Evolutionary conservation across 2,888 invertebrate genomes (phyloP).

Genomic region (Athrips mouffetella): DNA sequence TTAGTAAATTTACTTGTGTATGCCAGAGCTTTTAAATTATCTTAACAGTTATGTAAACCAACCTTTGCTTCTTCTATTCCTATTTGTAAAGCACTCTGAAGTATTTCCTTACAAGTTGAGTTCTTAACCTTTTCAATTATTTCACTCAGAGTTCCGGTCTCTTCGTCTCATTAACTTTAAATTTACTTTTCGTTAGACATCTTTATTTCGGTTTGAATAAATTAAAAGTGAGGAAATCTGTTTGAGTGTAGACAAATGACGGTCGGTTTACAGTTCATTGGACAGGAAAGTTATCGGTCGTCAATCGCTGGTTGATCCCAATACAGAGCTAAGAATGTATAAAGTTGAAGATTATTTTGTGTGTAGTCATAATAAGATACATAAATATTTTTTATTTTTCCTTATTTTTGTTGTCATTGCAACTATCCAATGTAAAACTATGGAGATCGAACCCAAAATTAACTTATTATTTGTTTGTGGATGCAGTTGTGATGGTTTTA

Average conservation of each 20-base stretch:
- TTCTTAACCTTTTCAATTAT: neutral
- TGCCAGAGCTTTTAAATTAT: neutral
- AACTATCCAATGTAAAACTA: too few relatives aligned
- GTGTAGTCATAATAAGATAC: too few relatives aligned
- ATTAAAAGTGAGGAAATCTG: slow-evolving; percentile 15
- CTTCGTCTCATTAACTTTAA: slow-evolving; percentile 13
- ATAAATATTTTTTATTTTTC: too few relatives aligned
- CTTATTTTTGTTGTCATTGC: too few relatives aligned
- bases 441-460: too few relatives aligned
- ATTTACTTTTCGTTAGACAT: slow-evolving; percentile 8
- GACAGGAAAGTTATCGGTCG: slow-evolving; percentile 31
- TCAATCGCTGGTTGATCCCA: slow-evolving; percentile 20
- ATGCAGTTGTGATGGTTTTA: too few relatives aligned
- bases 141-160: neutral
- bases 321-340: slow-evolving; percentile 25
- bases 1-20: neutral
- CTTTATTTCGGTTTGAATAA: slow-evolving; percentile 15
- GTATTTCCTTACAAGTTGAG: neutral
- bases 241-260: slow-evolving; percentile 44
- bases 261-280: slow-evolving; percentile 40
- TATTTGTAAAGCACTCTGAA: neutral
- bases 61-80: neutral
- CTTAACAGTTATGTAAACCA: neutral
- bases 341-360: neutral
- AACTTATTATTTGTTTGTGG: too few relatives aligned